These are phyloP conservation scores for Gallinago stenura DNA, from an alignment of 2,797 vertebrate genomes.

Conservation along the genomic window DNA sequence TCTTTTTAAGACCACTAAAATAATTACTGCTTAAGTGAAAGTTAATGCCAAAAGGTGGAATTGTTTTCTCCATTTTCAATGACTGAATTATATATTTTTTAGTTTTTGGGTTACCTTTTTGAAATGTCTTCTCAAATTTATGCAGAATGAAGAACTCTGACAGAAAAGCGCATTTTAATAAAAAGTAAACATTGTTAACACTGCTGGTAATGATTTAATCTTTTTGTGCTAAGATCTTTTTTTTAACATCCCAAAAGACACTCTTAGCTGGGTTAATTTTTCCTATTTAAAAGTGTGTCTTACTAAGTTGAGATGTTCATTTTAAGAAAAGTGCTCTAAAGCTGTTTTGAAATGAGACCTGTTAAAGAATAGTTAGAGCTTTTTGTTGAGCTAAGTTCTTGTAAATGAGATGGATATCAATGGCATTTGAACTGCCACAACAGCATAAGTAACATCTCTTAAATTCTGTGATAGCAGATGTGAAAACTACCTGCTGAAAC, in stretches of 20 bases:
- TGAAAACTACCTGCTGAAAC: neutral
- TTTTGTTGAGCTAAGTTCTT: neutral
- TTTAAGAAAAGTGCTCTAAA: neutral
- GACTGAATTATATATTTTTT: rapidly evolving
- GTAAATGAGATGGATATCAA: neutral
- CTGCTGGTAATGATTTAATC: neutral
- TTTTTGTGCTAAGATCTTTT: neutral
- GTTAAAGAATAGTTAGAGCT: neutral
- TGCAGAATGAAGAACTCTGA: neutral
- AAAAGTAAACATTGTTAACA: neutral
- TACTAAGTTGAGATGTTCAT: neutral
- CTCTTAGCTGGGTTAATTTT: neutral
- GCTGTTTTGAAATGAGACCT: neutral
- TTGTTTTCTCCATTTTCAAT: neutral
- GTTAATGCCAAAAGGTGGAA: neutral
- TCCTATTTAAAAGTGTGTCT: neutral
- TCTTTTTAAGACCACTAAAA: neutral
- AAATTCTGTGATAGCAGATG: neutral
- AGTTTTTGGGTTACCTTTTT: neutral
- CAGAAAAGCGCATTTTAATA: neutral
- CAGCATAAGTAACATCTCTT: neutral
- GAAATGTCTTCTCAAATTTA: neutral
- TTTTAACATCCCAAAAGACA: neutral
- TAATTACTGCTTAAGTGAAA: neutral
- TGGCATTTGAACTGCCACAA: neutral